Base-by-base conservation (phyloP, 2,888 invertebrate species). In the Azorinus chamasolen region DNA sequence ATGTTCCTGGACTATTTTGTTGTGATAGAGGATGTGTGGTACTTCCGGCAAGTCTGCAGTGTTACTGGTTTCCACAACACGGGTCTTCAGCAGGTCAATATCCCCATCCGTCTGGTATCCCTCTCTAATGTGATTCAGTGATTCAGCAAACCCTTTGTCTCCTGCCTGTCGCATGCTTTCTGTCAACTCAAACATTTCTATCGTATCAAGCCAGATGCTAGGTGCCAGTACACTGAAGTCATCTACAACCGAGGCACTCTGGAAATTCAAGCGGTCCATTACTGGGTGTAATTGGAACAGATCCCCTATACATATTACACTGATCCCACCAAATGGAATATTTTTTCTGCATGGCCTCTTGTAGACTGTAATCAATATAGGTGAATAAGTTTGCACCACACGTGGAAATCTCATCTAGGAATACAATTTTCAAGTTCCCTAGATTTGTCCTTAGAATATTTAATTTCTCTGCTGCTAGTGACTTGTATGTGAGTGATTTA, bases 201-300 rank as follows among this genome's bases (percentile, higher is more conserved):
- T n/a, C n/a, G n/a, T n/a, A n/a, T n/a, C n/a, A n/a, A n/a, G n/a
- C n/a, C n/a, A n/a, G n/a, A n/a, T n/a, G n/a, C n/a, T n/a, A n/a
- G n/a, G n/a, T n/a, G n/a, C n/a, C n/a, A n/a, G n/a, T n/a, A n/a
- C n/a, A n/a, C n/a, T n/a, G n/a, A n/a, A n/a, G n/a, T n/a, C n/a
- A n/a, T n/a, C n/a, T 41, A 41, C 41, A 41, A 14, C 41, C 10
- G n/a, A 10, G 1, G 53, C 20, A 14, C 32, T 72, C 48, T 32
- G 59, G 51, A 76, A 81, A 8, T 79, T 53, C 48, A 45, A 79
- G 0, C 48, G 37, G 51, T 79, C 79, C 43, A 65, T 58, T 12
- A 81, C 81, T 39, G 78, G 81, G 58, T 70, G 73, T 8, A 81
- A 48, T 50, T 79, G 77, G 41, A 59, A 78, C 12, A 80, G 43